Conservation (phyloP, 2,113 vertebrate genomes). For the Eleginops maclovinus region DNA sequence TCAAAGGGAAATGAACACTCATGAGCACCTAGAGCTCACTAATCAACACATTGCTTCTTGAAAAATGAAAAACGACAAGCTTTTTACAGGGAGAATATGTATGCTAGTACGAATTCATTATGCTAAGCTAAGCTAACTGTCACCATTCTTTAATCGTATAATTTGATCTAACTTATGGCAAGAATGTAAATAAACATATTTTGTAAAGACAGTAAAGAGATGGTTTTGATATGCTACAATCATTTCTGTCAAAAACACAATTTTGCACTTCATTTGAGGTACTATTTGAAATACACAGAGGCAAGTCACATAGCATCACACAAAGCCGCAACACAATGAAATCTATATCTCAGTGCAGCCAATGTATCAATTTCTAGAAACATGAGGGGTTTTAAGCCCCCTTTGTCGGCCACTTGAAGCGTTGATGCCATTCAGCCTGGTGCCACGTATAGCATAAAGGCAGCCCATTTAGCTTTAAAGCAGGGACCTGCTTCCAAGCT, state of each 20-base stretch:
- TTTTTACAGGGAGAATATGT: not conserved
- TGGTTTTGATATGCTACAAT: not conserved
- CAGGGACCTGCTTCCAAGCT: slow-evolving; percentile 72
- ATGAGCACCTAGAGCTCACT: not conserved
- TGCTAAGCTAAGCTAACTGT: not conserved
- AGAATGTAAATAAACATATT: not conserved
- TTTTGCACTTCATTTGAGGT: not conserved
- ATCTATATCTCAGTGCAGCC: slow-evolving; percentile 23
- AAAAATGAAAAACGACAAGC: not conserved
- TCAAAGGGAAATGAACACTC: not conserved
- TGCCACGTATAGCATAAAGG: slow-evolving; percentile 74
- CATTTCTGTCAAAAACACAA: not conserved
- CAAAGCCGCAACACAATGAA: slow-evolving; percentile 39
- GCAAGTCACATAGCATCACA: slow-evolving; percentile 21
- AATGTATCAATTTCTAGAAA: slow-evolving; percentile 64
- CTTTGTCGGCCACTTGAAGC: slow-evolving; percentile 78
- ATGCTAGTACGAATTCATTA: not conserved
- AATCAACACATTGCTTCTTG: not conserved
- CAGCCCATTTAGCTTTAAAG: slow-evolving; percentile 77
- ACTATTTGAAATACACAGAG: slow-evolving; percentile 33
- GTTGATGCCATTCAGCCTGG: slow-evolving; percentile 68
- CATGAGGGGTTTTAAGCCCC: slow-evolving; percentile 53
- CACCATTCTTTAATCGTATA: not conserved
- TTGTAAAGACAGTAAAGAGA: not conserved
- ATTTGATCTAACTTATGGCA: not conserved